phyloP scores from a whole-genome alignment of 2,888 invertebrate genomes.

The Athalia cordata region DNA sequence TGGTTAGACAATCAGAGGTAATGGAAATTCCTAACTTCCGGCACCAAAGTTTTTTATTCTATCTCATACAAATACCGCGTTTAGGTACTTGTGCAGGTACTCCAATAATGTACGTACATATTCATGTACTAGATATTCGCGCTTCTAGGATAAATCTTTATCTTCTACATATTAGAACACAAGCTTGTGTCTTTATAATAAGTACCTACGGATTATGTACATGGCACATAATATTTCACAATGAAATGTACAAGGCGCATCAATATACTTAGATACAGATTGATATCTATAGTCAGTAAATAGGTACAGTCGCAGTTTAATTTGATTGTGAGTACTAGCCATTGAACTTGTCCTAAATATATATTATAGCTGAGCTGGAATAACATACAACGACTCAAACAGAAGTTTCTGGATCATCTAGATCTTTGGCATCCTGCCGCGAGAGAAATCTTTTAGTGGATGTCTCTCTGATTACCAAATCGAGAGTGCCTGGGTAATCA shows the following conservation, averaged over 20 bases:
- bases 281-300: neutral
- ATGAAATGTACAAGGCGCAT: slow-evolving; percentile 18
- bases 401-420: slow-evolving; percentile 70
- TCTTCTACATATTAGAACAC: neutral
- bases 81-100: slow-evolving; percentile 12
- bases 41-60: neutral
- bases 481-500: slow-evolving; percentile 58
- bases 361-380: neutral
- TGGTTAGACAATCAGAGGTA: neutral
- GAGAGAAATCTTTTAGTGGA: slow-evolving; percentile 52
- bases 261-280: slow-evolving; percentile 12
- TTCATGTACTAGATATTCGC: neutral
- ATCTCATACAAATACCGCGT: neutral
- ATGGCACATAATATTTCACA: slow-evolving; percentile 20
- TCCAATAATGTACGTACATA: slow-evolving; percentile 20
- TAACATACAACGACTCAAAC: slow-evolving; percentile 58
- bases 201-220: neutral
- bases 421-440: slow-evolving; percentile 63
- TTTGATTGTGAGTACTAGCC: neutral
- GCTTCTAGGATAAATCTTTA: slow-evolving; percentile 30
- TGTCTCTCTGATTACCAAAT: slow-evolving; percentile 59
- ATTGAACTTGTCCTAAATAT: slow-evolving; percentile 2
- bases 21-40: neutral
- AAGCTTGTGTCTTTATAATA: slow-evolving; percentile 3
- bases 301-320: neutral